These are phyloP conservation scores for Coregonus suidteri DNA, from an alignment of 2,797 vertebrate genomes.

Conservation along the genomic window DNA sequence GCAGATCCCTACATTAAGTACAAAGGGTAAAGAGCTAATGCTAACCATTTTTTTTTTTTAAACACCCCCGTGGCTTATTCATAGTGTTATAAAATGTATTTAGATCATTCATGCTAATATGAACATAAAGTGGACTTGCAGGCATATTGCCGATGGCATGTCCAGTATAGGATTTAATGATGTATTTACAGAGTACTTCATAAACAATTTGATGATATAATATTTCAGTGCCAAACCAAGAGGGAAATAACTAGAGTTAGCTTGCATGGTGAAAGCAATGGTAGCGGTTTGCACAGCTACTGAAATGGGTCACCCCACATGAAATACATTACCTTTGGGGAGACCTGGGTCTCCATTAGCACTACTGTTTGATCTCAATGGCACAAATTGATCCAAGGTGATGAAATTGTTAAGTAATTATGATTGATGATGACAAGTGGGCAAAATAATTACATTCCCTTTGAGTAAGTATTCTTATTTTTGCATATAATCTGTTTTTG, in stretches of 20 bases:
- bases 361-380: constrained; percentile 87
- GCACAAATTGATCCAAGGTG: constrained; percentile 98
- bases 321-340: constrained; percentile 81
- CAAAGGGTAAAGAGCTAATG: constrained; percentile 2
- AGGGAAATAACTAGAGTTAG: constrained; percentile 37
- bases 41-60: background rate
- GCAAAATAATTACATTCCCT: constrained; percentile 77
- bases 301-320: constrained; percentile 75
- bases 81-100: background rate
- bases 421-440: constrained; percentile 86
- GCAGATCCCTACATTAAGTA: constrained; percentile 65
- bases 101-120: background rate
- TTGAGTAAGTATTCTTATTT: constrained; percentile 54
- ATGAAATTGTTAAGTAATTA: constrained; percentile 90
- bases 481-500: constrained; percentile 39
- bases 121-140: background rate
- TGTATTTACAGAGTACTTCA: constrained; percentile 35
- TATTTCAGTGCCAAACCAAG: constrained; percentile 45
- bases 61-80: background rate
- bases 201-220: background rate
- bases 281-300: background rate
- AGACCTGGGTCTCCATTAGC: constrained; percentile 78
- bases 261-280: constrained; percentile 43
- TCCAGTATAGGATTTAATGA: constrained; percentile 16
- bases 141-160: constrained; percentile 1